Evolutionary conservation across 2,797 vertebrate species (phyloP).

Genomic region (Cephalopachus bancanus): DNA sequence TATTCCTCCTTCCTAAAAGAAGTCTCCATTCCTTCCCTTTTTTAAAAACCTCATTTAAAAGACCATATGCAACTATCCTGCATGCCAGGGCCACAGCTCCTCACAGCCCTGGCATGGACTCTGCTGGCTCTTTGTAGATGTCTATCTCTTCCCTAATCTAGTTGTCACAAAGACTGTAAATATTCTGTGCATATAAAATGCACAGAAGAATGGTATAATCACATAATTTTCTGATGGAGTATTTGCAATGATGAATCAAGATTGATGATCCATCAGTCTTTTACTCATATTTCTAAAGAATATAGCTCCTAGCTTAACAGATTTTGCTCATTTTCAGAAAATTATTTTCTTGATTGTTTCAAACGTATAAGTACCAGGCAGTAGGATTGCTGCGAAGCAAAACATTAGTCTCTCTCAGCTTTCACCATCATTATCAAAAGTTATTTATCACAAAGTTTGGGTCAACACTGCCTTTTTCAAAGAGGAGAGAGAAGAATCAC

Average conservation of each 20-base stretch:
- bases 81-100: background rate
- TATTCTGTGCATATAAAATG: constrained; percentile 54
- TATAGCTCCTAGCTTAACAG: background rate
- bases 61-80: background rate
- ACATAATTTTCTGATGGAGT: constrained; percentile 6
- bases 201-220: background rate
- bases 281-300: constrained; percentile 36
- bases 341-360: constrained; percentile 47
- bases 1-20: constrained; percentile 28
- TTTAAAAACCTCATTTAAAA: constrained; percentile 4
- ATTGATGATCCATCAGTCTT: constrained; percentile 51
- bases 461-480: constrained; percentile 31
- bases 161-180: background rate
- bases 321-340: constrained; percentile 65
- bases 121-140: background rate
- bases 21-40: background rate
- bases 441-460: constrained; percentile 78
- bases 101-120: too few species aligned
- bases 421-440: constrained; percentile 57
- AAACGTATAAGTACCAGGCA: constrained; percentile 8
- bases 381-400: constrained; percentile 23
- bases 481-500: background rate
- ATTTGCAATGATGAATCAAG: background rate
- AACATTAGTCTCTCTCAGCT: constrained; percentile 15
- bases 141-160: background rate